These are phyloP conservation scores for Pantherophis guttatus DNA, from an alignment of 2,113 vertebrate genomes.

Conservation along the genomic window DNA sequence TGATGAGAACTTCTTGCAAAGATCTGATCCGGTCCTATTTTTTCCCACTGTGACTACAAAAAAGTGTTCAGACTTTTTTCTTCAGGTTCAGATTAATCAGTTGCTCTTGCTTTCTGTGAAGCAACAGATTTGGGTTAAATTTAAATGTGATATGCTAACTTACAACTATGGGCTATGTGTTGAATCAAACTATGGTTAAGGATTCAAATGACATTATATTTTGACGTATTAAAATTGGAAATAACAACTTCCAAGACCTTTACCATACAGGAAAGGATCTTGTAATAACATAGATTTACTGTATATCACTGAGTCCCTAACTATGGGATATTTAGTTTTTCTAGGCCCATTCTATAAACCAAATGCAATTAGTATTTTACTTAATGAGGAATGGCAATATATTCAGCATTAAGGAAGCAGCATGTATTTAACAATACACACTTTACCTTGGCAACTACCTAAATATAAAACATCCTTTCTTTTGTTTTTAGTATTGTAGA, in stretches of 20 bases:
- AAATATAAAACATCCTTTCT: neutral
- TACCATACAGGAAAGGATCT: neutral
- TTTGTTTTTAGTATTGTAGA: neutral
- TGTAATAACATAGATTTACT: neutral
- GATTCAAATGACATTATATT: neutral
- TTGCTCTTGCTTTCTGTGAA: neutral
- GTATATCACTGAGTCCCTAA: neutral
- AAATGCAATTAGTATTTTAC: neutral
- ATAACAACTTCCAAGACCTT: neutral
- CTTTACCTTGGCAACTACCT: conserved; percentile 6
- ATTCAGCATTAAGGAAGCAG: neutral
- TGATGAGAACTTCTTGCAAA: neutral
- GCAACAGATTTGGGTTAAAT: neutral
- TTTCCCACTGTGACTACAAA: neutral
- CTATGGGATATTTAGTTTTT: neutral
- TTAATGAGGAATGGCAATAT: neutral
- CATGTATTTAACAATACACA: neutral
- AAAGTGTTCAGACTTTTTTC: neutral
- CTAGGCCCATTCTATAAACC: neutral
- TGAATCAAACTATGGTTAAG: neutral
- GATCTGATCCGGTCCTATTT: neutral
- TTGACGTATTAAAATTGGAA: neutral
- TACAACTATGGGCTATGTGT: neutral
- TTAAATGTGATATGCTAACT: neutral
- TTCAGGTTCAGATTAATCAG: neutral